phyloP scores from a whole-genome alignment of 2,113 vertebrate species.

The Craseonycteris thonglongyai region DNA sequence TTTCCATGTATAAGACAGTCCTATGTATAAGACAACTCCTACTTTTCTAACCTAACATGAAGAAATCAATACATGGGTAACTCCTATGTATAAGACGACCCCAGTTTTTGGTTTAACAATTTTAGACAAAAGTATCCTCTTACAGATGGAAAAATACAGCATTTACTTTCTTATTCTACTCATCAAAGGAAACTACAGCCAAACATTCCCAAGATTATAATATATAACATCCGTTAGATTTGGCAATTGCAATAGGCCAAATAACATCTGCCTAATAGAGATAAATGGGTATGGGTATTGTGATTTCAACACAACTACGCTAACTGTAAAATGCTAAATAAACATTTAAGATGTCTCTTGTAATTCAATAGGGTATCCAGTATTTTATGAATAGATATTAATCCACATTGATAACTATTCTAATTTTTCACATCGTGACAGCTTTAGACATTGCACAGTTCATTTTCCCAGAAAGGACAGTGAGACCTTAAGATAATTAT shows the following conservation, averaged over 20 bases:
- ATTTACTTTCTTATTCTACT: background rate
- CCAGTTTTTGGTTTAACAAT: too few relatives aligned
- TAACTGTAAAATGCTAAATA: constrained; percentile 52
- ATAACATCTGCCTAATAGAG: background rate
- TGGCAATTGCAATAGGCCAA: background rate
- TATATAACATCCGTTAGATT: background rate
- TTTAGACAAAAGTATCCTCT: too few relatives aligned
- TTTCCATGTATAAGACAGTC: too few relatives aligned
- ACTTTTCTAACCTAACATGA: too few relatives aligned
- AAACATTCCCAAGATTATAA: background rate
- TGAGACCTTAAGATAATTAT: constrained; percentile 77
- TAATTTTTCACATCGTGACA: constrained; percentile 70
- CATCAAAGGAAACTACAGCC: background rate
- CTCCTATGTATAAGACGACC: too few relatives aligned
- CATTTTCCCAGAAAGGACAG: constrained; percentile 73
- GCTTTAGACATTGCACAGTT: constrained; percentile 73
- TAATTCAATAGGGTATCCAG: constrained; percentile 58
- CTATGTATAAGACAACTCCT: too few relatives aligned
- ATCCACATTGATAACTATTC: constrained; percentile 57
- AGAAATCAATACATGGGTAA: too few relatives aligned
- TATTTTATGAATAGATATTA: constrained; percentile 59
- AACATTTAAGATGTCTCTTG: constrained; percentile 16
- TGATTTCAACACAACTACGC: constrained; percentile 24
- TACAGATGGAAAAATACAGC: too few relatives aligned
- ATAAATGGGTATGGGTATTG: background rate